A percentile compares a stretch with the other conserved stretches of the same genome.
These are phyloP conservation scores for Cerastoderma edule DNA, from an alignment of 2,888 invertebrate genomes.

Conservation along the genomic window DNA sequence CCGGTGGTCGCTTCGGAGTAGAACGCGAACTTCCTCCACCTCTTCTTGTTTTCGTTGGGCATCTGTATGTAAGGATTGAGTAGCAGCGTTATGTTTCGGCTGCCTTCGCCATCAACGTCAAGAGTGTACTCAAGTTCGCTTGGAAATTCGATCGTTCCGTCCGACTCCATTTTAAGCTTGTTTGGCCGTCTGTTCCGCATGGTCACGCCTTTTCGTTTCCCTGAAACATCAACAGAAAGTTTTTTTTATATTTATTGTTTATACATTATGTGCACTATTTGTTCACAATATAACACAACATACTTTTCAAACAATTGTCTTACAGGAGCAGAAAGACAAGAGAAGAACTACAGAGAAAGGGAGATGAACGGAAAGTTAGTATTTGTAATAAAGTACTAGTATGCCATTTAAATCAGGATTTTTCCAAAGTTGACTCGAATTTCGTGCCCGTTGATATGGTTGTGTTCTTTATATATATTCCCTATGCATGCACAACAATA, in stretches of 20 bases:
- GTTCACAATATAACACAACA: not conserved
- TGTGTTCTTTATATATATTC: too few relatives aligned
- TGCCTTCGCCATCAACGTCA: not conserved
- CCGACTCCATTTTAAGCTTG: not conserved
- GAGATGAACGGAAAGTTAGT: too few relatives aligned
- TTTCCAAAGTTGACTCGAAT: too few relatives aligned
- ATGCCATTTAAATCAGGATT: too few relatives aligned
- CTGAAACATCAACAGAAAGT: too few relatives aligned
- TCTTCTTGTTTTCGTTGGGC: not conserved
- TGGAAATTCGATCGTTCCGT: constrained; percentile 2
- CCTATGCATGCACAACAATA: too few relatives aligned
- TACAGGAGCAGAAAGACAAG: not conserved
- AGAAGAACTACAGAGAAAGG: not conserved
- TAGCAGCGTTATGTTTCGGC: not conserved
- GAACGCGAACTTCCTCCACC: not conserved
- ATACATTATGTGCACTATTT: not conserved
- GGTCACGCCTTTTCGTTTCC: too few relatives aligned
- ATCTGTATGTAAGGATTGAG: constrained; percentile 13
- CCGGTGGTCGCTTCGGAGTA: not conserved
- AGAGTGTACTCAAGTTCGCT: constrained; percentile 9
- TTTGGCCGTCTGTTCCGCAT: not conserved
- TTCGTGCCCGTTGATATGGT: too few relatives aligned
- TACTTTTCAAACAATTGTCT: not conserved
- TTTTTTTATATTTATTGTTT: not conserved
- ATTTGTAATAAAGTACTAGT: too few relatives aligned